phyloP scores from a whole-genome alignment of 2,113 vertebrate species.

The Danionella cerebrum region DNA sequence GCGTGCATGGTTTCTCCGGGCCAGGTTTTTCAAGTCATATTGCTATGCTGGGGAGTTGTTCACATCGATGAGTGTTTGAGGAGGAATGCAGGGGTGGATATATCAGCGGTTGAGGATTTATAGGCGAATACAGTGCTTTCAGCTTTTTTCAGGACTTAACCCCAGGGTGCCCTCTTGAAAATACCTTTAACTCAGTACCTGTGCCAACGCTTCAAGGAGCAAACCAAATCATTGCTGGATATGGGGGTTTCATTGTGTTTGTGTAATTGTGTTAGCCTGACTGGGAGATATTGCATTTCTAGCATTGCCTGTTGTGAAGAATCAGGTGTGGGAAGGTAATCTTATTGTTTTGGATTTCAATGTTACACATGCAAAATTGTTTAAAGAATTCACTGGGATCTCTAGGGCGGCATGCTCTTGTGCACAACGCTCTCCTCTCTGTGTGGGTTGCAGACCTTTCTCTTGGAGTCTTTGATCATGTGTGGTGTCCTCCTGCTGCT shows the following conservation, averaged over 20 bases:
- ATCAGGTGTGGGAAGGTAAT: constrained; percentile 23
- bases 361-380: constrained; percentile 9
- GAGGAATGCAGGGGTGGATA: background rate
- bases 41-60: background rate
- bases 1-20: background rate
- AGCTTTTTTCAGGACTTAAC: constrained; percentile 16
- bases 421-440: background rate
- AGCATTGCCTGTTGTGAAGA: constrained; percentile 2
- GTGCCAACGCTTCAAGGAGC: background rate
- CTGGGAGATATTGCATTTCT: constrained; percentile 24
- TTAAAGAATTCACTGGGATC: constrained; percentile 7
- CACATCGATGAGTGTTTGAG: background rate
- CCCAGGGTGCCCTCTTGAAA: background rate
- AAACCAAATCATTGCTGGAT: constrained; percentile 14
- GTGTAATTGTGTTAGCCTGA: constrained; percentile 24
- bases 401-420: background rate
- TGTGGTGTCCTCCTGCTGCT: background rate
- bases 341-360: constrained; percentile 15
- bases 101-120: background rate
- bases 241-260: constrained; percentile 21
- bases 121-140: background rate
- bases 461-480: background rate
- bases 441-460: background rate
- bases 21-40: background rate
- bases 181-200: background rate